Percentiles rank a stretch among this genome's conserved stretches.
These are phyloP conservation scores for Platycercus adscitus DNA, from an alignment of 2,113 vertebrate species.

Conservation along the genomic window DNA sequence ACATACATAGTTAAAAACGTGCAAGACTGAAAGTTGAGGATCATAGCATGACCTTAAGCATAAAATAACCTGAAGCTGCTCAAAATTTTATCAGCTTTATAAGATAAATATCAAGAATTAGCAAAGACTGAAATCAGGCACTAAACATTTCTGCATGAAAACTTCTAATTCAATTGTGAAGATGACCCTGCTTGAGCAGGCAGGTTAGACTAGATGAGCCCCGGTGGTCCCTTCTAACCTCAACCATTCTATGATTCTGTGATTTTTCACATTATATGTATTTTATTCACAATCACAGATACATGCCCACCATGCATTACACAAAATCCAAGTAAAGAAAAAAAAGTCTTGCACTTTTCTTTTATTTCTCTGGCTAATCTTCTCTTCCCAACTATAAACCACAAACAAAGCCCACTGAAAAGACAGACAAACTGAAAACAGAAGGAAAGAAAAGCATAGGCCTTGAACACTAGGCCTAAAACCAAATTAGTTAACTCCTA, in stretches of 20 bases:
- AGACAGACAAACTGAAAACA: neutral
- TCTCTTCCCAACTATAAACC: neutral
- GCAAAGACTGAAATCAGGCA: neutral
- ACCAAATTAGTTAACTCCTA: slow-evolving; percentile 57
- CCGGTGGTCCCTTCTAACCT: neutral
- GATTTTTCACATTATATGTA: neutral
- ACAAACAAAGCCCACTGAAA: neutral
- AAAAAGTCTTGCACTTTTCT: neutral
- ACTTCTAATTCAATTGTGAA: neutral
- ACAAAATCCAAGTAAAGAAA: neutral
- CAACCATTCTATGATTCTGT: neutral
- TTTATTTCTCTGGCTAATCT: neutral
- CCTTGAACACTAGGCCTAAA: slow-evolving; percentile 29
- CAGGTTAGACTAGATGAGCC: neutral
- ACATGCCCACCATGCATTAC: neutral
- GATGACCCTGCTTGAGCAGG: neutral
- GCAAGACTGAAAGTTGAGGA: neutral
- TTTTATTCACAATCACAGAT: neutral
- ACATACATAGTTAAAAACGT: neutral
- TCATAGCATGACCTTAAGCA: neutral
- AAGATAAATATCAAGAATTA: neutral
- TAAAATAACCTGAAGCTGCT: neutral
- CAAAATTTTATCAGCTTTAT: neutral
- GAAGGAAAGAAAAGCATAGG: slow-evolving; percentile 12
- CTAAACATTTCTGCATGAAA: neutral